A percentile compares a stretch with the other conserved stretches of the same genome.
Conservation (phyloP, 2,113 vertebrate species). For the Pitta sordida region DNA sequence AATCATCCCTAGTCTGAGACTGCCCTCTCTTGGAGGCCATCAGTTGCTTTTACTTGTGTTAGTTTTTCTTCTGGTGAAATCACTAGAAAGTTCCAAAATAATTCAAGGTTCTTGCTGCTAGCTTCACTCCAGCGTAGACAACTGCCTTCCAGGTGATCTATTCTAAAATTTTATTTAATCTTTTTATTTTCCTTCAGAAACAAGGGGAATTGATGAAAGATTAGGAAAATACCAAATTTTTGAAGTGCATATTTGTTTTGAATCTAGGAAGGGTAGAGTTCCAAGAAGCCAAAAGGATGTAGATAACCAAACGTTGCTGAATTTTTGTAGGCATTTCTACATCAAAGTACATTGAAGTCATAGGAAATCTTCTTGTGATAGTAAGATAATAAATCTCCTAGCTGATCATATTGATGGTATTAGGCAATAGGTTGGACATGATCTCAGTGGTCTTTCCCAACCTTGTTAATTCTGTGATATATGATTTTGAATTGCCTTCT, state of each 20-base stretch:
- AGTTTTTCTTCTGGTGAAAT: background rate
- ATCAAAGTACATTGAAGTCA: rapidly evolving
- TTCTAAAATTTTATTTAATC: background rate
- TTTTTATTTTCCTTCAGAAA: background rate
- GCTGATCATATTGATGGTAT: no score
- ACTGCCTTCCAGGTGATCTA: background rate
- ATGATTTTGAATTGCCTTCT: background rate
- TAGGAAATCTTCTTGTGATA: background rate
- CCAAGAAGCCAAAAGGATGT: background rate
- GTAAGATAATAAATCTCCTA: background rate
- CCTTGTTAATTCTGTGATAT: no score
- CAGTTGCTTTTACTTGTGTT: background rate
- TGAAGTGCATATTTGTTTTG: background rate
- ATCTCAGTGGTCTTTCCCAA: no score
- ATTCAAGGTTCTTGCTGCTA: background rate
- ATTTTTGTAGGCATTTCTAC: background rate
- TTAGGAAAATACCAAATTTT: background rate
- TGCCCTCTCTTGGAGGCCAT: constrained; percentile 29
- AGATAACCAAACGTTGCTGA: background rate
- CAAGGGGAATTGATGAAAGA: background rate
- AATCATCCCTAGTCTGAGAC: background rate
- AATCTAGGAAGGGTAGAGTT: background rate
- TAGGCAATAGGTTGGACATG: no score
- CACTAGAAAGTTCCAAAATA: background rate
- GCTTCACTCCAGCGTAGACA: background rate